Evolutionary conservation across 1,140 invertebrate species (phyloP), one percentile per base, ranked within the genome.

Genomic region (Lasioglossum baleicum): DNA sequence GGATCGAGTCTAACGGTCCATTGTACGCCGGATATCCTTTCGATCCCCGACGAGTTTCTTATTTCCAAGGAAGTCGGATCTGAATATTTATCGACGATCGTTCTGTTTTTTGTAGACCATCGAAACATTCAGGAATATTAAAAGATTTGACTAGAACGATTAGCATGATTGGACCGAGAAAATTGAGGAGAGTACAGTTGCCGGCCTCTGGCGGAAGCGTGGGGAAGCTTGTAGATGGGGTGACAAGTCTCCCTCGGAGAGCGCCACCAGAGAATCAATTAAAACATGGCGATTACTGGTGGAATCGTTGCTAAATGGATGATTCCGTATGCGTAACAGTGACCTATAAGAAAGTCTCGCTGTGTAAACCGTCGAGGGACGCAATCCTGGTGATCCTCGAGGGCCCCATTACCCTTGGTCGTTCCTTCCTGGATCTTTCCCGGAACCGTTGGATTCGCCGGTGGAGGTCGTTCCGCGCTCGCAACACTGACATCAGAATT

Each of bases 401-500:
- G 68, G 58, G 75, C 42, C n/a, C 75, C 67, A 71, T 77, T 77
- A 78, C 44, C 58, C 48, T 78, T 44, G 26, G 53, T 64, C 75
- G 35, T 70, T 77, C 42, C 58, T 64, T 64, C 68, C 6, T 56
- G 40, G 31, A 48, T 71, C 58, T 44, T 77, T 71, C 75, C 58
- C 71, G 44, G 35, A 35, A 35, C 44, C 42, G 48, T 15, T 40
- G 58, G 60, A 77, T 78, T 72, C 75, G 48, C 67, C 56, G 35
- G 20, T 51, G 68, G 68, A 78, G 72, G 75, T 72, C 75, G 53
- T 78, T 53, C 58, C 44, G 40, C 56, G 44, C 58, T 77, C 75
- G 40, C 75, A 26, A 78, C 64, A 78, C 75, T 78, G 60, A 44
- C 75, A 64, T 78, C 75, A 31, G 68, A 61, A 78, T 71, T 78